These are phyloP conservation scores for Volucella bombylans DNA, from an alignment of 2,888 invertebrate genomes.

Conservation along the genomic window DNA sequence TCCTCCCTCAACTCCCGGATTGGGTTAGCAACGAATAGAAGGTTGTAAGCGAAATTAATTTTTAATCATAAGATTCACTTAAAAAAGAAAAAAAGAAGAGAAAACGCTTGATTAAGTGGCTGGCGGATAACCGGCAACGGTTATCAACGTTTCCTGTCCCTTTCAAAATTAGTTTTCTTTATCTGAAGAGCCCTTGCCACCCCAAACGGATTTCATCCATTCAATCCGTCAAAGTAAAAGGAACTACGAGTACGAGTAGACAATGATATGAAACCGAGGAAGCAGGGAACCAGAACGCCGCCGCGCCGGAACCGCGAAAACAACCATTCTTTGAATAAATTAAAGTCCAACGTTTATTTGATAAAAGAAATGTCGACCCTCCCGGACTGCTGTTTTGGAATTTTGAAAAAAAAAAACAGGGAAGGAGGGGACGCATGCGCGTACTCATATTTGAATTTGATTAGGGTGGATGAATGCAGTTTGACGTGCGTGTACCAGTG, in stretches of 20 bases:
- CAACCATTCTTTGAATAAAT: conserved; percentile 26
- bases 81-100: neutral
- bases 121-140: neutral
- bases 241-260: neutral
- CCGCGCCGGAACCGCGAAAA: no score
- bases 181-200: neutral
- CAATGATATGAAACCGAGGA: conserved; percentile 19
- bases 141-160: conserved; percentile 25
- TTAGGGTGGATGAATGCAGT: conserved; percentile 48
- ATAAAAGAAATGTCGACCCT: neutral
- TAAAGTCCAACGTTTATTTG: neutral
- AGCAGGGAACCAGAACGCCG: no score
- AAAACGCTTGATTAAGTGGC: conserved; percentile 21
- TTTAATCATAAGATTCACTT: neutral
- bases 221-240: conserved; percentile 24
- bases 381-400: conserved; percentile 10
- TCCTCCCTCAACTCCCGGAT: neutral
- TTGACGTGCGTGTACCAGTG: neutral
- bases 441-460: conserved; percentile 35
- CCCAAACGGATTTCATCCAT: conserved; percentile 1
- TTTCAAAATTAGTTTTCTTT: conserved; percentile 1
- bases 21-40: neutral
- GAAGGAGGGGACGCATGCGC: conserved; percentile 62
- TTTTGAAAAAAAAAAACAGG: conserved; percentile 27
- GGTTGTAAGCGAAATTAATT: neutral